Percentiles rank a stretch among this genome's conserved stretches.
phyloP scores from a whole-genome alignment of 2,797 vertebrate species.

The Spinus pinus region DNA sequence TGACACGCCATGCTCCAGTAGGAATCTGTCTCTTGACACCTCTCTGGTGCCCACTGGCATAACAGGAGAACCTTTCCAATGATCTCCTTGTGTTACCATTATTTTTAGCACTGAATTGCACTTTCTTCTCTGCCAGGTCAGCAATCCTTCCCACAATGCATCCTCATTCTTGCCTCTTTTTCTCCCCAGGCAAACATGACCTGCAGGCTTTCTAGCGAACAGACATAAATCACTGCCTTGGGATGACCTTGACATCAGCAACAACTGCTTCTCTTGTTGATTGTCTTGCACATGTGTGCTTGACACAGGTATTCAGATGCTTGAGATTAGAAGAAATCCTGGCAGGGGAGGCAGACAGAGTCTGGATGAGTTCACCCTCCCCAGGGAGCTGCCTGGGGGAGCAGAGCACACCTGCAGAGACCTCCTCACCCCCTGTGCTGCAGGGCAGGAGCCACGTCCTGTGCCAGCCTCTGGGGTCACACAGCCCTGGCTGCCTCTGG shows the following conservation, averaged over 20 bases:
- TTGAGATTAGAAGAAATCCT: not conserved
- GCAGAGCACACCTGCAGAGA: not conserved
- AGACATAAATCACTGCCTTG: accelerated
- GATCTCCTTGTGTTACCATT: not conserved
- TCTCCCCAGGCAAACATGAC: not conserved
- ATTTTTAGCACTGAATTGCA: not conserved
- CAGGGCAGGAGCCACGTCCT: not conserved
- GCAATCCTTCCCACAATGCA: not conserved
- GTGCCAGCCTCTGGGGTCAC: not conserved
- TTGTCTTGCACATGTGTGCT: not conserved
- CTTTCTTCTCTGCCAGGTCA: not conserved
- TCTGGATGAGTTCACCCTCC: not conserved
- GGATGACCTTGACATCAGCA: not conserved
- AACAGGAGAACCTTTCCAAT: not conserved
- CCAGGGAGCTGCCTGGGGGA: not conserved
- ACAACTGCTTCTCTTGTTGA: not conserved
- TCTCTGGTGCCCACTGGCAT: not conserved
- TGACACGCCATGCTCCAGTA: not conserved
- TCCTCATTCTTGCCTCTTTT: not conserved
- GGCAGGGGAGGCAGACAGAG: not conserved
- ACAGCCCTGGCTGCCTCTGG: not conserved
- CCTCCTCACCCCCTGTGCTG: not conserved
- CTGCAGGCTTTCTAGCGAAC: not conserved
- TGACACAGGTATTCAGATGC: not conserved
- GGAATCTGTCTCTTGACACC: not conserved